Evolutionary conservation across 2,888 invertebrate genomes (phyloP).

Genomic region (Metalampra italica): DNA sequence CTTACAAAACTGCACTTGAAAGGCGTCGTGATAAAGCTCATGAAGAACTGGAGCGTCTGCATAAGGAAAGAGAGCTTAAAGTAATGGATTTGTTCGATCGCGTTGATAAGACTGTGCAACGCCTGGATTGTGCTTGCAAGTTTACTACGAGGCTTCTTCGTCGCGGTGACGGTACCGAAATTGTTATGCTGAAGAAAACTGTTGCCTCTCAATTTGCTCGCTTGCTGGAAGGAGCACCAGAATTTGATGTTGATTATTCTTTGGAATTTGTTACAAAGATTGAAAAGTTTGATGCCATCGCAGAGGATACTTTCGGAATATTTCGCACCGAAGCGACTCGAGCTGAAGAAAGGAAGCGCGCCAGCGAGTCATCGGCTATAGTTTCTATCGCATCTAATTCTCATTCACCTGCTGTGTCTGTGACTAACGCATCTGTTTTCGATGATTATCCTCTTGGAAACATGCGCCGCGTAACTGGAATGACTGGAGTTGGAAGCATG

Average conservation of each 20-base stretch:
- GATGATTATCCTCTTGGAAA: constrained; percentile 82
- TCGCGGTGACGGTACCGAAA: constrained; percentile 91
- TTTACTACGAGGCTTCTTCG: constrained; percentile 90
- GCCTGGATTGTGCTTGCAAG: constrained; percentile 91
- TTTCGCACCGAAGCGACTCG: constrained; percentile 83
- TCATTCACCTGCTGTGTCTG: constrained; percentile 72
- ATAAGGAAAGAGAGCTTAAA: constrained; percentile 90
- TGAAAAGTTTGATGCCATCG: constrained; percentile 85
- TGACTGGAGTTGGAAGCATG: constrained; percentile 49
- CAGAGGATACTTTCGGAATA: constrained; percentile 85
- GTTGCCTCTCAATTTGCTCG: constrained; percentile 87
- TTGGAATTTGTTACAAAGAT: constrained; percentile 90
- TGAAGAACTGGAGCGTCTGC: constrained; percentile 85
- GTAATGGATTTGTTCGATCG: constrained; percentile 93
- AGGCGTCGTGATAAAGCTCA: constrained; percentile 87
- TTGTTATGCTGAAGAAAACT: constrained; percentile 88
- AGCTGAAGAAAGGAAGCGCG: constrained; percentile 75
- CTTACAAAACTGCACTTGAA: constrained; percentile 89
- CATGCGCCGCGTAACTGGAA: constrained; percentile 66
- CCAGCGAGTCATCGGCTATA: constrained; percentile 65
- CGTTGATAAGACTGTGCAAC: constrained; percentile 89
- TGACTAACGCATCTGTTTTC: constrained; percentile 85
- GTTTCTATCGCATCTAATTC: constrained; percentile 61
- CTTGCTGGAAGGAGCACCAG: constrained; percentile 89
- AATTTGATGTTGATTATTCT: constrained; percentile 87